Base-by-base conservation (phyloP, 2,888 invertebrate species). In the Nineta flava region DNA sequence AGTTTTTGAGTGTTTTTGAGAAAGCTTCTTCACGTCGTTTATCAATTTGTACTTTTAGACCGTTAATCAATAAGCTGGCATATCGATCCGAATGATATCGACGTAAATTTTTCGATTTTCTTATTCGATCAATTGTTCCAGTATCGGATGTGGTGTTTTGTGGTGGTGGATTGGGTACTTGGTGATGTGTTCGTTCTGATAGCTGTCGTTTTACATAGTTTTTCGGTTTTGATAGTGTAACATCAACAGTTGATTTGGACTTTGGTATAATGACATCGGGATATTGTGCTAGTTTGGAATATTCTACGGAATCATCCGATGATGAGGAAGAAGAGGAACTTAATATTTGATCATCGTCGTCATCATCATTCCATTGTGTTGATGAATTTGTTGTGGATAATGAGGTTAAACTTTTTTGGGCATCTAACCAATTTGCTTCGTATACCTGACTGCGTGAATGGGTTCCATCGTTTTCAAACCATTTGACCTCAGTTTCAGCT, bases 341-440 rank as follows among this genome's bases (percentile, higher is more conserved):
- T 26, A 26, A 26, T 3, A 26, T 26, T 38, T 38, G 38, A 2
- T 38, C n/a, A 6, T 13, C 38, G 15, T 38, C 15, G n/a, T 38
- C 15, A 9, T 43, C 17, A 7, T 19, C 19, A 16, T 15, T 43
- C n/a, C 17, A 15, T 19, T 19, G 12, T 2, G 2, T 13, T 9
- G 44, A 44, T 10, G 19, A 53, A 50, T n/a, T 53, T 43, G 26
- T 62, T 60, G 51, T 61, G 61, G 48, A 61, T 63, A 65, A 69
- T 41, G 63, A 66, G 49, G 70, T 70, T 47, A 77, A 66, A 61
- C 73, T 75, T 53, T 71, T 69, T 55, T 73, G 73, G n/a, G 83
- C 77, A 60, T 85, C 83, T 53, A 82, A 74, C 88, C 88, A 88
- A 62, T 86, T 88, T 32, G 87, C 87, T 59, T 87, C 87, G 65